phyloP scores from a whole-genome alignment of 2,113 vertebrate genomes.

The Laticauda colubrina region DNA sequence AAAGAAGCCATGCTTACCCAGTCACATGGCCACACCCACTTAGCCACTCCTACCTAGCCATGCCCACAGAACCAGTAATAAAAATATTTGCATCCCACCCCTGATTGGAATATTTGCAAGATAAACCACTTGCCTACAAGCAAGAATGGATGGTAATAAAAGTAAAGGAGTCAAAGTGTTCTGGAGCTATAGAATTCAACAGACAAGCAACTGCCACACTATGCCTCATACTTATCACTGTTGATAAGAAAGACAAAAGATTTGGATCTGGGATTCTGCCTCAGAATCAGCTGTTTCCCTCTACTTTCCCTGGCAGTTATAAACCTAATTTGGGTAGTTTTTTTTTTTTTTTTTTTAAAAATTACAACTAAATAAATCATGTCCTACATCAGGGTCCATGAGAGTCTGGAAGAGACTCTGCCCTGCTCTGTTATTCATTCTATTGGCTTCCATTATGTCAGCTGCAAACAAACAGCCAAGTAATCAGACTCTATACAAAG shows the following conservation, averaged over 20 bases:
- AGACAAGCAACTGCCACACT: neutral
- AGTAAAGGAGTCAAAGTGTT: neutral
- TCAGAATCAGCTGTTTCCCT: neutral
- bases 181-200: neutral
- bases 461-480: neutral
- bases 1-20: no score
- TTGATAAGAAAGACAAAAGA: neutral
- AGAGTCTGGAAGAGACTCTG: neutral
- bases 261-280: neutral
- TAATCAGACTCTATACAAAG: neutral
- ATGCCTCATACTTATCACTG: neutral
- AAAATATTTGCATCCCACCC: no score
- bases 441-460: neutral
- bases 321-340: neutral
- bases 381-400: neutral
- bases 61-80: no score
- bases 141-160: neutral
- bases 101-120: neutral
- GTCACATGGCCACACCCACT: no score
- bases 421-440: neutral
- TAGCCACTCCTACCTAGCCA: no score
- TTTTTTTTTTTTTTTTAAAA: neutral
- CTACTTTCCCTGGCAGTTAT: neutral
- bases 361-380: neutral
- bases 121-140: neutral